Conservation (phyloP, 2,113 vertebrate species). For the Haplochromis vanheusdeni region DNA sequence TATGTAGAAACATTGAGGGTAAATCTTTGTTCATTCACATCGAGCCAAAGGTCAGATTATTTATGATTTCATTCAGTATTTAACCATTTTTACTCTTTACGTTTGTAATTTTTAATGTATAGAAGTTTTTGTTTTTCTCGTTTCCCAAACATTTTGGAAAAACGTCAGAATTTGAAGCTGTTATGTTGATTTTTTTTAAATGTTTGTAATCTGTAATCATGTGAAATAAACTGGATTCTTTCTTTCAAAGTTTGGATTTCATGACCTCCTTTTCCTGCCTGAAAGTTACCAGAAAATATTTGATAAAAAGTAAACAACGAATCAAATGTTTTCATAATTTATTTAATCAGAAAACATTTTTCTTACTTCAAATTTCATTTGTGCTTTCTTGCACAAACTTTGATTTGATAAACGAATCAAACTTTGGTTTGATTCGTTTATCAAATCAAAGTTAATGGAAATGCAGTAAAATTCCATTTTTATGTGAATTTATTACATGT, state of each 20-base stretch:
- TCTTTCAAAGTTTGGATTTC: neutral
- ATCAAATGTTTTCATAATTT: neutral
- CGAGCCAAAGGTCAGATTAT: neutral
- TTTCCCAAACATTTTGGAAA: neutral
- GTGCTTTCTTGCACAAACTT: neutral
- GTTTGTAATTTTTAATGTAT: neutral
- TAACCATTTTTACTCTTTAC: neutral
- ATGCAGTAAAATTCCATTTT: neutral
- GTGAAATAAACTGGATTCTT: neutral
- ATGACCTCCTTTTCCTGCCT: neutral
- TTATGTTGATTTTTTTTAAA: too few species aligned
- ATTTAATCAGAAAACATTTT: neutral
- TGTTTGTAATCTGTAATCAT: neutral
- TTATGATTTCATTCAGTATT: neutral
- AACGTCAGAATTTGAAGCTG: neutral
- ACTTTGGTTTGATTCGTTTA: neutral
- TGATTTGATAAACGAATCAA: neutral
- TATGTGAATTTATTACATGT: neutral
- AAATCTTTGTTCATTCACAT: neutral
- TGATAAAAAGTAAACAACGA: neutral
- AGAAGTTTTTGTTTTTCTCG: accelerated
- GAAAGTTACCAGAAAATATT: neutral
- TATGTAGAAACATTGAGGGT: neutral
- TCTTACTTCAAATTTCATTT: neutral
- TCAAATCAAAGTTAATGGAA: neutral